phyloP scores from a whole-genome alignment of 2,797 vertebrate genomes.

The Rhincodon typus region DNA sequence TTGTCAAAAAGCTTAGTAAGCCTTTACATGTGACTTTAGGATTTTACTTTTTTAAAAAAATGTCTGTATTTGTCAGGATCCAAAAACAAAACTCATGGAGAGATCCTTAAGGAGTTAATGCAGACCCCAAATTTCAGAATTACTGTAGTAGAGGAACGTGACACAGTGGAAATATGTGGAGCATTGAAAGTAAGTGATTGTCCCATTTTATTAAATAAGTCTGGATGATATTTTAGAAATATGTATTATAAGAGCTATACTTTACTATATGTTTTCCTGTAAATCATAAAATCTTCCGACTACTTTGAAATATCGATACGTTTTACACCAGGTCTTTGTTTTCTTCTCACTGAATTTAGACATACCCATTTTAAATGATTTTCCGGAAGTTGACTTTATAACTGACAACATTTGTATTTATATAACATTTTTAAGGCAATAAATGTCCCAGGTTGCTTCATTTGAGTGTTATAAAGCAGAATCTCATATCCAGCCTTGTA shows the following conservation, averaged over 20 bases:
- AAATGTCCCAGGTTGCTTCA: background rate
- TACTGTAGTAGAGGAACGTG: constrained; percentile 63
- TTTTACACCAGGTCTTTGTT: background rate
- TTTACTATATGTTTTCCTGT: background rate
- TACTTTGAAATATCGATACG: background rate
- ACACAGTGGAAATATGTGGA: constrained; percentile 76
- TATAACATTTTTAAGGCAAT: background rate
- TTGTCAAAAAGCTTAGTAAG: no score
- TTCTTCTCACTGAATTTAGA: background rate
- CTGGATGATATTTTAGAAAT: background rate
- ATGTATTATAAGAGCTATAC: background rate
- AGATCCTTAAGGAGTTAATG: constrained; percentile 71
- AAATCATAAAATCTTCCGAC: background rate
- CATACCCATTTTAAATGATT: background rate
- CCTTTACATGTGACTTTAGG: background rate
- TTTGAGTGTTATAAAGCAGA: background rate
- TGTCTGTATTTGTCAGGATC: constrained; percentile 54
- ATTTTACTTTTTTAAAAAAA: background rate
- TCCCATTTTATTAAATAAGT: background rate
- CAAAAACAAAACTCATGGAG: constrained; percentile 59
- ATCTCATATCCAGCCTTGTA: background rate
- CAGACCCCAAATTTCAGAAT: constrained; percentile 77
- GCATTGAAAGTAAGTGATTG: constrained; percentile 69
- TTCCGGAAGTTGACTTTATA: background rate
- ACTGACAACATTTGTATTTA: background rate